These are phyloP conservation scores for Amblyornis subalaris DNA, from an alignment of 2,113 vertebrate genomes.

Conservation along the genomic window DNA sequence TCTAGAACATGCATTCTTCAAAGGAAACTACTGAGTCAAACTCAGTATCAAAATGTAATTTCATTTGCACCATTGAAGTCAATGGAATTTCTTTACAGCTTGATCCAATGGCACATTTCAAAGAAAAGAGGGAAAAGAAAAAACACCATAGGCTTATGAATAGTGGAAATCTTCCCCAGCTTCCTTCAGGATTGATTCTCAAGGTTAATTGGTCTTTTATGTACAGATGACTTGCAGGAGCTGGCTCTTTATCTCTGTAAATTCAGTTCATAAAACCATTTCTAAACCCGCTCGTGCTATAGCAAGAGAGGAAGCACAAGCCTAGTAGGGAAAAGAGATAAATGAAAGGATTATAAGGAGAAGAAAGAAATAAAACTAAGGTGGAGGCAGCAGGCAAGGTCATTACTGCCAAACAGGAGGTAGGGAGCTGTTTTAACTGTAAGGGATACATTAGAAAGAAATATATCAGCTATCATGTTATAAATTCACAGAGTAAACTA, in stretches of 20 bases:
- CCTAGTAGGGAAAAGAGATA: neutral
- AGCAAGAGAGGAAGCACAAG: neutral
- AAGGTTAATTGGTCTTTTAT: conserved; percentile 45
- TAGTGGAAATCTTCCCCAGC: neutral
- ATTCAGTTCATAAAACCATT: neutral
- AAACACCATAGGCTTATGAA: neutral
- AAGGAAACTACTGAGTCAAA: neutral
- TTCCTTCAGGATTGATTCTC: neutral
- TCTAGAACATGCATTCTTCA: neutral
- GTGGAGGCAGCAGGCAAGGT: neutral
- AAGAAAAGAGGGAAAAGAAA: neutral
- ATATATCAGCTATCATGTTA: neutral
- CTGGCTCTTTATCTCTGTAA: neutral
- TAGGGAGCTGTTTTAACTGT: neutral
- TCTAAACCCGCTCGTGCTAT: neutral
- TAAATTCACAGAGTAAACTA: neutral
- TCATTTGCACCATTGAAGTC: neutral
- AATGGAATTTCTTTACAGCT: neutral
- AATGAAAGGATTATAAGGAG: neutral
- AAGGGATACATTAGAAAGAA: neutral
- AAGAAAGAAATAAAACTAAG: neutral
- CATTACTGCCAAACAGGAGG: neutral
- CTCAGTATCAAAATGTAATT: neutral
- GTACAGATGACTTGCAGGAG: neutral
- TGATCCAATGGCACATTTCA: neutral